phyloP scores from a whole-genome alignment of 2,888 invertebrate species.

The Imbricaverruca yamaguchii region DNA sequence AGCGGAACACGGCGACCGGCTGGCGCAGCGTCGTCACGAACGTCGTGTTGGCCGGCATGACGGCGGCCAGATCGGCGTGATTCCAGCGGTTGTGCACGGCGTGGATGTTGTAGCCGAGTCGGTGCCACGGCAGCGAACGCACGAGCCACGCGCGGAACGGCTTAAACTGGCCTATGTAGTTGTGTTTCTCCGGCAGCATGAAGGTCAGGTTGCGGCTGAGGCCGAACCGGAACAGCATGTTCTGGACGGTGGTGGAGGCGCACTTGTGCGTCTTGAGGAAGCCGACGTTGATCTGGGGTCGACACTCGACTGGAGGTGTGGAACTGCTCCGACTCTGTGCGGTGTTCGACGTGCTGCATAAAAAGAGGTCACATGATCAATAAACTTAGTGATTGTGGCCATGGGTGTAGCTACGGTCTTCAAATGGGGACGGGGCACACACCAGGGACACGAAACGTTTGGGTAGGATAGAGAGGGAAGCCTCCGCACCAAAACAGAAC shows the following conservation, averaged over 20 bases:
- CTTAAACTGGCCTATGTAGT: conserved; percentile 36
- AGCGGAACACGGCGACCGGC: conserved; percentile 37
- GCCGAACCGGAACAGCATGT: conserved; percentile 37
- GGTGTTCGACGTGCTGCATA: too few species aligned
- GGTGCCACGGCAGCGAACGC: conserved; percentile 29
- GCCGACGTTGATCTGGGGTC: conserved; percentile 35
- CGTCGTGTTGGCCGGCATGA: conserved; percentile 35
- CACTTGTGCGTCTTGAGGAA: conserved; percentile 40
- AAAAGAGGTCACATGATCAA: too few species aligned
- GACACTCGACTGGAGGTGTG: conserved; percentile 22
- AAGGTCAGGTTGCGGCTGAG: conserved; percentile 35
- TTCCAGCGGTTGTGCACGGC: conserved; percentile 36
- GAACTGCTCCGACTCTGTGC: too few species aligned
- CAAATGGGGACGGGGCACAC: too few species aligned
- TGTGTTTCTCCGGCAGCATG: conserved; percentile 35
- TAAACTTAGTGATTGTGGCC: too few species aligned
- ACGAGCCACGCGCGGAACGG: conserved; percentile 34
- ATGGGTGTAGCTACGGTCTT: too few species aligned
- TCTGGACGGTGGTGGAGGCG: conserved; percentile 38
- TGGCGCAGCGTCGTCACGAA: conserved; percentile 37
- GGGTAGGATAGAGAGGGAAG: too few species aligned
- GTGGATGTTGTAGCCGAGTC: conserved; percentile 34
- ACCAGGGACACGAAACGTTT: too few species aligned
- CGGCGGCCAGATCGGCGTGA: conserved; percentile 26
- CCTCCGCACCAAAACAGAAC: too few species aligned